These are phyloP conservation scores for Saccostrea cuccullata DNA, from an alignment of 1,140 invertebrate species.

Conservation along the genomic window DNA sequence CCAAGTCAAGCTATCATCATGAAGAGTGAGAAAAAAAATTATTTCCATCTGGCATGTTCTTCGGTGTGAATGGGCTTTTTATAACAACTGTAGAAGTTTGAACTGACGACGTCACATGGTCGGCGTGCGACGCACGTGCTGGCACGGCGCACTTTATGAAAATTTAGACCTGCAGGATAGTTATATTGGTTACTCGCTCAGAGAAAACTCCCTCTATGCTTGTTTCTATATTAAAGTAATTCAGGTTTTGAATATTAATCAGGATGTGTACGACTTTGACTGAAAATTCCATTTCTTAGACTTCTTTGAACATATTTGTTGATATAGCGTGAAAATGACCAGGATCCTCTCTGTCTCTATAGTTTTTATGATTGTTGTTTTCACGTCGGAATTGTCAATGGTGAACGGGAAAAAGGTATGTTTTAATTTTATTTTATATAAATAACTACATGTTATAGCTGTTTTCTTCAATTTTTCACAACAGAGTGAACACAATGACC, in stretches of 20 bases:
- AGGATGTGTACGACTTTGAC: not conserved
- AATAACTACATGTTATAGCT: not conserved
- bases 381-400: not conserved
- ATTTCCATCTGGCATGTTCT: not conserved
- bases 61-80: not conserved
- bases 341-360: not conserved
- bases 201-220: not conserved
- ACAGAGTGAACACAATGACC: not conserved
- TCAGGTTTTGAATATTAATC: not conserved
- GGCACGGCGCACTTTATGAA: constrained; percentile 34
- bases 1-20: not conserved
- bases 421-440: not conserved
- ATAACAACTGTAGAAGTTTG: constrained; percentile 1
- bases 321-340: not conserved
- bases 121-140: constrained; percentile 13
- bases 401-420: constrained; percentile 14
- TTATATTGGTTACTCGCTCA: not conserved
- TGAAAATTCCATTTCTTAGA: not conserved
- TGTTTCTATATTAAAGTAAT: not conserved
- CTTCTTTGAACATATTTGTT: not conserved
- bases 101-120: constrained; percentile 17
- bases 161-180: not conserved
- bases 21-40: not conserved
- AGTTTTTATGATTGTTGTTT: not conserved
- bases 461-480: not conserved